Evolutionary conservation across 2,113 vertebrate genomes (phyloP).

Genomic region (Carettochelys insculpta): DNA sequence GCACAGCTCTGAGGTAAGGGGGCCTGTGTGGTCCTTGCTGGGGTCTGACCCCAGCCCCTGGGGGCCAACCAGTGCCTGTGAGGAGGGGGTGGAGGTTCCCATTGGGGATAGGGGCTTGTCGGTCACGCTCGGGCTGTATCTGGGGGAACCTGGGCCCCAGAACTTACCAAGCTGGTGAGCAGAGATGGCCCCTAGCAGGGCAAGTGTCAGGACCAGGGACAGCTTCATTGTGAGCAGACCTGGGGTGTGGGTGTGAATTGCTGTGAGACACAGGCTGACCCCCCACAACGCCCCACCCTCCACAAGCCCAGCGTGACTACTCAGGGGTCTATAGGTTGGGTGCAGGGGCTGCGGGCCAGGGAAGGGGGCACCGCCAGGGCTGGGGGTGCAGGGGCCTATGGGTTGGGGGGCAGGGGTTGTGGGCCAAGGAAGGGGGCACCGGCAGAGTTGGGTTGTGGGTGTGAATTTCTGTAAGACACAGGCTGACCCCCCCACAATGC

Average conservation of each 20-base stretch:
- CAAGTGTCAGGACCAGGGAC: neutral
- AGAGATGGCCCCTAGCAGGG: neutral
- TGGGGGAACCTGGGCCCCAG: neutral
- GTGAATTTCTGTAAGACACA: neutral
- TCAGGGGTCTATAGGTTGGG: no score
- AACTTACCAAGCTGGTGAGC: neutral
- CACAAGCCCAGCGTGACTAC: no score
- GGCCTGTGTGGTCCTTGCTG: neutral
- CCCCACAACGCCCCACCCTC: no score
- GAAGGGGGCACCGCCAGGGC: no score
- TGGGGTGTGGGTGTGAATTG: neutral
- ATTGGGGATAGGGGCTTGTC: neutral
- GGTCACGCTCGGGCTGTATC: neutral
- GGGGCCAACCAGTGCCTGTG: neutral
- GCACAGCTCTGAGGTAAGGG: neutral
- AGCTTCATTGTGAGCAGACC: neutral
- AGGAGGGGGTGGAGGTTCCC: neutral
- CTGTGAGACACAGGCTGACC: neutral
- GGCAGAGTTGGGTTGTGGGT: neutral
- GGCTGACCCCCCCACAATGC: accelerated
- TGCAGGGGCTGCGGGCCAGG: no score
- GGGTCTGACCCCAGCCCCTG: neutral
- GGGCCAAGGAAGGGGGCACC: no score
- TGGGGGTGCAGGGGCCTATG: no score
- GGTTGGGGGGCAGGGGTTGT: no score